Evolutionary conservation across 1,140 invertebrate genomes (phyloP), one percentile per base, ranked within the genome.

Genomic region (Hylyphantes graminicola): DNA sequence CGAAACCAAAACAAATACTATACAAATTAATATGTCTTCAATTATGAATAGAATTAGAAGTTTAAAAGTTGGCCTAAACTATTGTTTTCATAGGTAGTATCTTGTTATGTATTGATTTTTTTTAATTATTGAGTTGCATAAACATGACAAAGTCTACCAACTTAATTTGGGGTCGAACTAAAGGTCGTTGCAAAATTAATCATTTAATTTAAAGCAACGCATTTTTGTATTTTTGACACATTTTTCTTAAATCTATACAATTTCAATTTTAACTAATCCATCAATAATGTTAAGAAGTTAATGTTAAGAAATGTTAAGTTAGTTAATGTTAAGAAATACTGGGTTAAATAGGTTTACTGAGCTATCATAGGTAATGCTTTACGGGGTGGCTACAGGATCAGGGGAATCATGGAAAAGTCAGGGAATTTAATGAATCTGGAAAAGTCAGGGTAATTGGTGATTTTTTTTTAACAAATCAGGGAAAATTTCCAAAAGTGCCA

Each of bases 11-110:
- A 55, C 48, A 74, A 74, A 72, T 70, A 35, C 35, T 35, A 5
- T 2, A 35, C 35, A 51, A 53, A 73, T 74, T 57, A 74, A 74
- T 73, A 73, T 74, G 72, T 57, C 72, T 74, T 74, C 72, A 15
- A 19, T 74, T n/a, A 35, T 74, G 54, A 57, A 19, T 57, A 59
- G 54, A 74, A 74, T 74, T 74, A 53, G 53, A 35, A 59, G 11
- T 74, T 74, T 74, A 59, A 74, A 74, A n/a, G 12, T 1, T 57
- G 72, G 72, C 13, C 1, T 59, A 48, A 74, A 55, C 50, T 55
- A 72, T 74, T 74, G 53, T 74, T 74, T 74, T 55, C 7, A 57
- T 57, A 19, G 72, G 72, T 74, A 74, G 7, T 9, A 7, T 53
- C 3, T 3, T 53, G 3, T 48, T 53, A 11, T 10, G 11, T 70